Conservation (phyloP, 1,140 invertebrate species). For the Hydropsyche tenuis region DNA sequence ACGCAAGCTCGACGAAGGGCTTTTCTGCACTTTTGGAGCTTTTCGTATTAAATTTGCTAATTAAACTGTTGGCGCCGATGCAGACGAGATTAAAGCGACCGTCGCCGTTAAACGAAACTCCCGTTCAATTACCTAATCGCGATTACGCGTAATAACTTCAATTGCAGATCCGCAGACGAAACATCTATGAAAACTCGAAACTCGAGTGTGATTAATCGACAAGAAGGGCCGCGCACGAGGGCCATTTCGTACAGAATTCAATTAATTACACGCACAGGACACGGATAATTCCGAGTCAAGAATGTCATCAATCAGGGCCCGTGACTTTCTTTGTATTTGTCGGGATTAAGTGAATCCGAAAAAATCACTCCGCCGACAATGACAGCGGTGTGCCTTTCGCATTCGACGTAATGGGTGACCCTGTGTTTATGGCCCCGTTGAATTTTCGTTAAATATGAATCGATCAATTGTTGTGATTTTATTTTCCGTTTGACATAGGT, state of each 20-base stretch:
- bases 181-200: no score
- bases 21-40: conserved; percentile 32
- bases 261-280: conserved; percentile 26
- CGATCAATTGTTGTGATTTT: no score
- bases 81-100: conserved; percentile 5
- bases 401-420: background rate
- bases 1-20: background rate
- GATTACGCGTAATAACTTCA: no score
- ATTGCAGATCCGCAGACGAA: no score
- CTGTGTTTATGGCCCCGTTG: no score
- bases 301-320: conserved; percentile 39
- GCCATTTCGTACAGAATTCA: background rate
- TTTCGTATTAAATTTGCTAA: conserved; percentile 33
- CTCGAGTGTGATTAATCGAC: no score
- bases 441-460: no score
- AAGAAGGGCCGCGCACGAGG: no score
- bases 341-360: conserved; percentile 22
- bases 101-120: background rate
- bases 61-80: conserved; percentile 13
- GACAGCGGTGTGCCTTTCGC: background rate
- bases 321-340: conserved; percentile 16
- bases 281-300: conserved; percentile 34
- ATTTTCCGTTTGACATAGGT: no score
- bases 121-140: background rate
- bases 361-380: conserved; percentile 22